Percentiles rank a stretch among this genome's conserved stretches.
phyloP scores from a whole-genome alignment of 1,140 invertebrate species.

The Rhizoglyphus robini region DNA sequence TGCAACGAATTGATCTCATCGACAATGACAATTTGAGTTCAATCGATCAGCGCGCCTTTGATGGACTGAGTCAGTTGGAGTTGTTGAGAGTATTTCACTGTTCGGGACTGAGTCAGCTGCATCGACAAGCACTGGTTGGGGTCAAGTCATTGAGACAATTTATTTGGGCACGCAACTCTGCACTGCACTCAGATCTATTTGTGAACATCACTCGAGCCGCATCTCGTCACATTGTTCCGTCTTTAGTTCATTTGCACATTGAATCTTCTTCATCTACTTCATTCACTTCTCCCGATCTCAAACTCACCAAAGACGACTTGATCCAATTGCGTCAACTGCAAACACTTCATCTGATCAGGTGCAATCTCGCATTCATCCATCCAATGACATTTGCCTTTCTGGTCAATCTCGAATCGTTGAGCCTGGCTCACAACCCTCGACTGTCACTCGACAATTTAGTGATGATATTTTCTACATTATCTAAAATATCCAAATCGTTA shows the following conservation, averaged over 20 bases:
- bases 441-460: background rate
- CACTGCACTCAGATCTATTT: background rate
- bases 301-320: conserved; percentile 19
- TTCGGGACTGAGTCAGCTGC: background rate
- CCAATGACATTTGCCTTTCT: conserved; percentile 9
- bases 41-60: conserved; percentile 9
- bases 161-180: conserved; percentile 12
- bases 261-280: background rate
- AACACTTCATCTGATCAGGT: conserved; percentile 14
- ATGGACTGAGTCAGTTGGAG: conserved; percentile 6
- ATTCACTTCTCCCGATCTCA: conserved; percentile 3
- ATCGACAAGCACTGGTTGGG: conserved; percentile 11
- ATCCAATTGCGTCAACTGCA: conserved; percentile 7
- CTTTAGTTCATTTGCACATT: conserved; percentile 18
- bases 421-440: conserved; percentile 8
- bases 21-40: background rate
- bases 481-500: background rate
- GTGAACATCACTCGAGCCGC: background rate
- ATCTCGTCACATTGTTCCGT: conserved; percentile 9
- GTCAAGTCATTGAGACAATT: conserved; percentile 16
- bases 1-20: conserved; percentile 11
- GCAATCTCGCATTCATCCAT: conserved; percentile 17
- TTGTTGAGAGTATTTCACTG: conserved; percentile 9
- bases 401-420: background rate
- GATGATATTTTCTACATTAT: conserved; percentile 3